Percentiles rank a stretch among this genome's conserved stretches.
phyloP scores from a whole-genome alignment of 2,888 invertebrate species.

The Pyrrhosoma nymphula region DNA sequence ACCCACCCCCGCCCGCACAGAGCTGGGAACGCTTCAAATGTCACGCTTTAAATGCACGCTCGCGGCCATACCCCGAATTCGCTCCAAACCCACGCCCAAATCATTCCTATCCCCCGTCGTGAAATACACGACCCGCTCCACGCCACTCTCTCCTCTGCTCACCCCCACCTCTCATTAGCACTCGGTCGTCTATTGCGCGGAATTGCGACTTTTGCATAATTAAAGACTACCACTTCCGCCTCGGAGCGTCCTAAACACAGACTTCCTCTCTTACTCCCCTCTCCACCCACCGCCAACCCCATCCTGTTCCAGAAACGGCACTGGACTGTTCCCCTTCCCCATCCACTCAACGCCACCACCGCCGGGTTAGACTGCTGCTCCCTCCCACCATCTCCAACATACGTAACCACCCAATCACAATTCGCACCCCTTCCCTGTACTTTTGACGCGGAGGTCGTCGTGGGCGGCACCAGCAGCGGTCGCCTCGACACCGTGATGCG shows the following conservation, averaged over 20 bases:
- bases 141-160: neutral
- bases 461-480: no score
- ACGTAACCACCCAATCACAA: neutral
- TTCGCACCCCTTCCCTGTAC: neutral
- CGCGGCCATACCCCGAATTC: no score
- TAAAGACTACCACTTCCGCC: conserved; percentile 12
- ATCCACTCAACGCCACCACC: neutral
- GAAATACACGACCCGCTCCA: neutral
- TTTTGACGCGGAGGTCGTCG: neutral
- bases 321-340: no score
- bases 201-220: neutral
- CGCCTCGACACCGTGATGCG: no score
- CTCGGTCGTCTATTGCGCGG: neutral
- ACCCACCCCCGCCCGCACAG: neutral
- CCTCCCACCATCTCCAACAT: neutral
- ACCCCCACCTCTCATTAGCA: neutral
- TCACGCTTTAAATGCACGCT: no score
- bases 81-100: neutral
- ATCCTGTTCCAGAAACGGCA: no score
- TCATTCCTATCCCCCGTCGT: neutral
- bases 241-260: conserved; percentile 10
- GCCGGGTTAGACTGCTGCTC: neutral
- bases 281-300: no score
- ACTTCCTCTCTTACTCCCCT: neutral
- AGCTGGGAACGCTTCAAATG: no score